Evolutionary conservation across 2,113 vertebrate species (phyloP).

Genomic region (Triplophysa dalaica): DNA sequence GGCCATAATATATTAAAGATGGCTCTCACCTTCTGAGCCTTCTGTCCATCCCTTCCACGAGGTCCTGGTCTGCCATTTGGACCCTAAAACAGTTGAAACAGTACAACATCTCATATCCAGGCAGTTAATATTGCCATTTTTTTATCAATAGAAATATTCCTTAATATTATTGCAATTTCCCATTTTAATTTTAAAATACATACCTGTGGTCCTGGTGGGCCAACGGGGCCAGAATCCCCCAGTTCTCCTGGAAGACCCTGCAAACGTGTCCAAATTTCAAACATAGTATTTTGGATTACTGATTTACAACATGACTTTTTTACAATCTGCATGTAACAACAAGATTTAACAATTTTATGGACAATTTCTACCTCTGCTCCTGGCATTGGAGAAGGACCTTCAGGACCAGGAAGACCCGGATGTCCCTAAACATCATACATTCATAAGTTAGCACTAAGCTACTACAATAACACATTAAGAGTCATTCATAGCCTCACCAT

Average conservation of each 20-base stretch:
- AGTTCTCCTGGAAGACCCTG: slow-evolving; percentile 69
- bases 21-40: slow-evolving; percentile 79
- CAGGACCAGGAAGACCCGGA: slow-evolving; percentile 60
- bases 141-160: not conserved
- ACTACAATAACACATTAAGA: not conserved
- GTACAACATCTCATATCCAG: not conserved
- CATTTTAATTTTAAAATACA: slow-evolving; percentile 32
- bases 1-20: not conserved
- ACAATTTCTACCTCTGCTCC: slow-evolving; percentile 68
- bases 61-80: slow-evolving; percentile 65
- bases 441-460: not conserved
- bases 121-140: not conserved
- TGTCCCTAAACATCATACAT: slow-evolving; percentile 66
- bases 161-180: not conserved
- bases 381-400: slow-evolving; percentile 60
- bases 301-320: too few species aligned
- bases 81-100: slow-evolving; percentile 65
- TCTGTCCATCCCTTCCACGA: slow-evolving; percentile 68
- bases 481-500: slow-evolving; percentile 60
- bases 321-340: not conserved
- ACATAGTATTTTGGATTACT: not conserved
- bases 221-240: slow-evolving; percentile 66
- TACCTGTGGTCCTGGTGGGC: slow-evolving; percentile 69
- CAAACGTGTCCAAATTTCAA: not conserved
- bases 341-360: not conserved